Conservation (phyloP, 2,888 invertebrate species). For the Apamea crenata region DNA sequence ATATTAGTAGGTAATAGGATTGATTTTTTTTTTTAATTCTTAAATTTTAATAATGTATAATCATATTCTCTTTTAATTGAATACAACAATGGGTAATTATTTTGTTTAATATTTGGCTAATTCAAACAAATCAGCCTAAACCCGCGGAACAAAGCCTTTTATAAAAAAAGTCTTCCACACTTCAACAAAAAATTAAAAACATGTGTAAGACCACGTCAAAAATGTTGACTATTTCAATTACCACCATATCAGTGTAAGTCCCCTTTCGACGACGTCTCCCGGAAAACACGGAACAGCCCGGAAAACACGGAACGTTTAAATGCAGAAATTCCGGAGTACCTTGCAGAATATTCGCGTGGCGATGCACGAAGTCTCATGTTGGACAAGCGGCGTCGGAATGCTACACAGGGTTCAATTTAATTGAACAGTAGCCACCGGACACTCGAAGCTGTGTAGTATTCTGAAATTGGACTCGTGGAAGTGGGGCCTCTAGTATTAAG, state of each 20-base stretch:
- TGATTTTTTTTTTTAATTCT: no score
- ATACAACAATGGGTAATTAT: neutral
- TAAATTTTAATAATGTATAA: neutral
- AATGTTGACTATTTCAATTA: constrained; percentile 47
- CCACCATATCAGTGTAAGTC: constrained; percentile 26
- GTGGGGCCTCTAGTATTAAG: constrained; percentile 31
- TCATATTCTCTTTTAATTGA: neutral
- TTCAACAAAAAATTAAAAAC: neutral
- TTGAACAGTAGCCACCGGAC: constrained; percentile 68
- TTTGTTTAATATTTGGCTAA: neutral
- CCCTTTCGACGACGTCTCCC: constrained; percentile 2
- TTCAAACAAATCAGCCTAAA: neutral
- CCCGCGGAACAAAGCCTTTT: neutral
- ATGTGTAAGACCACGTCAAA: neutral
- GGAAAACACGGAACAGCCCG: constrained; percentile 26
- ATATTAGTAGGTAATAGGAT: no score
- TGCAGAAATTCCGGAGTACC: constrained; percentile 59
- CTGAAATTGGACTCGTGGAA: constrained; percentile 66
- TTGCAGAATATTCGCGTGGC: constrained; percentile 56
- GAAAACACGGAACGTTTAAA: constrained; percentile 44
- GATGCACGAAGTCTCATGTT: constrained; percentile 57
- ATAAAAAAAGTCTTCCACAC: neutral
- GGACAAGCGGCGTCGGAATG: constrained; percentile 56
- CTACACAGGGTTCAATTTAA: constrained; percentile 72
- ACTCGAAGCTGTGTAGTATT: constrained; percentile 68